Evolutionary conservation across 2,797 vertebrate species (phyloP).

Genomic region (Trachops cirrhosus): DNA sequence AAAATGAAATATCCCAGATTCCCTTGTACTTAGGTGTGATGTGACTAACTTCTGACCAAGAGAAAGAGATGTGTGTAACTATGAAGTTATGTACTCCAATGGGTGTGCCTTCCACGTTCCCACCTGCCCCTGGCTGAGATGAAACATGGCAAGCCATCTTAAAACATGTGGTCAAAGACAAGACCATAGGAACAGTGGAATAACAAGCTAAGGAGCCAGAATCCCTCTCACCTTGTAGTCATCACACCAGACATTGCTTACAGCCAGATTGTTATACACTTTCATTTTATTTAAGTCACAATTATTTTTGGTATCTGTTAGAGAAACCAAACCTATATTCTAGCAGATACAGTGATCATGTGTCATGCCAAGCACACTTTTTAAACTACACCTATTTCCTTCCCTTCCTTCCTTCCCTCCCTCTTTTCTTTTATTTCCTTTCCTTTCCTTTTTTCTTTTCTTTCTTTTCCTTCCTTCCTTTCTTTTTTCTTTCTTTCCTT

Average conservation of each 20-base stretch:
- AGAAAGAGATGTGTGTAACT: background rate
- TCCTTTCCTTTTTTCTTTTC: too few species aligned
- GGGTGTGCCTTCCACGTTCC: background rate
- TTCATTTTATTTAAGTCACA: conserved; percentile 1
- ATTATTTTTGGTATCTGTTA: background rate
- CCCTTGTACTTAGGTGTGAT: background rate
- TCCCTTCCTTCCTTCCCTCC: background rate
- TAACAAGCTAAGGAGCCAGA: background rate
- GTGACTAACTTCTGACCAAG: background rate
- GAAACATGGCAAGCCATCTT: background rate
- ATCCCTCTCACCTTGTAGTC: background rate
- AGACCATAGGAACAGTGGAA: background rate
- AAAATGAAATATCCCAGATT: conserved; percentile 15
- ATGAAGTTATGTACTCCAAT: background rate
- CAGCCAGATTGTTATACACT: background rate
- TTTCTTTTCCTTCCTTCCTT: background rate
- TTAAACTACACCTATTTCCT: background rate
- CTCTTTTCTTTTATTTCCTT: background rate
- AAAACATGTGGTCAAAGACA: background rate
- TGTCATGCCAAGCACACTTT: background rate
- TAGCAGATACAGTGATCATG: background rate
- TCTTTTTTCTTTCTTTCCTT: fast-evolving
- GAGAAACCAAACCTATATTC: background rate
- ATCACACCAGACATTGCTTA: background rate
- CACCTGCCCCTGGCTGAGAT: background rate